Evolutionary conservation across 1,140 invertebrate species (phyloP), one percentile per base, ranked within the genome.

Genomic region (Pissodes strobi): DNA sequence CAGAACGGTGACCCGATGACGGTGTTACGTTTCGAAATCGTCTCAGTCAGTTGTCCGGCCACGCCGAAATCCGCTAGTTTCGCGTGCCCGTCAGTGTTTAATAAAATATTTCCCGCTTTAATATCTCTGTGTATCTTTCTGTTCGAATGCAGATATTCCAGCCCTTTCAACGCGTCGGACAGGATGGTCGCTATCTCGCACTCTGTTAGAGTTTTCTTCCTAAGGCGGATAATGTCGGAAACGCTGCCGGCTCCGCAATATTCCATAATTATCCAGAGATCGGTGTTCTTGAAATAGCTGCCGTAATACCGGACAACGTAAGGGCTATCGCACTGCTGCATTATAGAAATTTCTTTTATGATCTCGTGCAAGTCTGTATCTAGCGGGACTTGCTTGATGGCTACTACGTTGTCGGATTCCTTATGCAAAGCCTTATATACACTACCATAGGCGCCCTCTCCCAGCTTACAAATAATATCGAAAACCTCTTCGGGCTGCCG

Each of bases 221-320:
- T 82, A 71, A 99, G 81, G 77, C 95, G 87, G 94, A 99, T 99
- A 49, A 99, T 98, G 80, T 99, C 97, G 1, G 95, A 98, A 12
- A 99, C 96, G 38, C 96, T 99, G 13, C 97, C 97, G 27, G 96
- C 97, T 57, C 96, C 97, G 80, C 97, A 99, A 80, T 99, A 99
- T 79, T 99, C 97, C 97, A 99, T 99, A 38, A 99, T 97, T 79
- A 99, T 99, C 97, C 96, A 99, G 71, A 99, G 82, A 83, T 99
- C 96, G 27, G 94, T 98, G 78, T 99, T 97, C 81, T 99, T 99
- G 81, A 99, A 99, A 82, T 99, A 99, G 78, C 94, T 97, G 71
- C 97, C 97, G 82, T 99, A 99, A 82, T 99, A 99, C 82, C 98
- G 97, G 67, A 99, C 97, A 52, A 99, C 97, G 81, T 96, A 98